These are phyloP conservation scores for Pseudopipra pipra DNA, from an alignment of 2,113 vertebrate species.

Conservation along the genomic window DNA sequence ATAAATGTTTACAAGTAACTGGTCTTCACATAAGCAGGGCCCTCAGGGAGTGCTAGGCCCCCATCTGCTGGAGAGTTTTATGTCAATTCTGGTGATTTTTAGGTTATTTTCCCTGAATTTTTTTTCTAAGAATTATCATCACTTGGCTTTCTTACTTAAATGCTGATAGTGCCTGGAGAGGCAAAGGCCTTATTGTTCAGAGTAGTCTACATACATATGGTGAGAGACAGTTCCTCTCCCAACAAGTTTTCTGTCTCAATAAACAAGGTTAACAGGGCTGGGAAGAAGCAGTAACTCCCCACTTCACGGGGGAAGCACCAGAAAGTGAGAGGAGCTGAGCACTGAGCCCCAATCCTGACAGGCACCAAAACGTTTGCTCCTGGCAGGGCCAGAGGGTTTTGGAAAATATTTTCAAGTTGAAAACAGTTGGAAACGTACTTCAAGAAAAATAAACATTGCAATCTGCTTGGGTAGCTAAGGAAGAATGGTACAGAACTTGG, in stretches of 20 bases:
- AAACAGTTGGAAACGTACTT: constrained; percentile 52
- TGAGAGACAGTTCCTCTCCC: constrained; percentile 60
- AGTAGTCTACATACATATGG: constrained; percentile 53
- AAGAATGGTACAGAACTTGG: background rate
- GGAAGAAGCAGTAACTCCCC: constrained; percentile 29
- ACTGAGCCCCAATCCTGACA: constrained; percentile 34
- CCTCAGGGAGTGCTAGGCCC: constrained; percentile 68
- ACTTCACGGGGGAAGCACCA: constrained; percentile 21
- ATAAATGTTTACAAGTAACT: constrained; percentile 69
- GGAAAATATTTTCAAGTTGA: constrained; percentile 53
- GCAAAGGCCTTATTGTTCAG: constrained; percentile 54
- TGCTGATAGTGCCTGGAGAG: constrained; percentile 50
- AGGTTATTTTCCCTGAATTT: constrained; percentile 50
- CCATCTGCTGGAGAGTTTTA: constrained; percentile 71
- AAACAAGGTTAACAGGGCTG: constrained; percentile 54
- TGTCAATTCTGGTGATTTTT: constrained; percentile 69
- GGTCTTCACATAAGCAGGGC: constrained; percentile 63
- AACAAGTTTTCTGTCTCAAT: constrained; percentile 52
- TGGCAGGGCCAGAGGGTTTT: constrained; percentile 51
- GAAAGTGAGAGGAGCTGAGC: constrained; percentile 26
- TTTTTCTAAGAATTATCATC: constrained; percentile 60
- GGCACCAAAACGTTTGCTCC: constrained; percentile 18
- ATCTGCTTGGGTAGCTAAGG: constrained; percentile 28
- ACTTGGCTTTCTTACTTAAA: constrained; percentile 59
- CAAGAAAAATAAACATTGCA: constrained; percentile 48